Percentiles rank a stretch among this genome's conserved stretches.
phyloP scores from a whole-genome alignment of 2,113 vertebrate species.

The Leptocoma aspasia region DNA sequence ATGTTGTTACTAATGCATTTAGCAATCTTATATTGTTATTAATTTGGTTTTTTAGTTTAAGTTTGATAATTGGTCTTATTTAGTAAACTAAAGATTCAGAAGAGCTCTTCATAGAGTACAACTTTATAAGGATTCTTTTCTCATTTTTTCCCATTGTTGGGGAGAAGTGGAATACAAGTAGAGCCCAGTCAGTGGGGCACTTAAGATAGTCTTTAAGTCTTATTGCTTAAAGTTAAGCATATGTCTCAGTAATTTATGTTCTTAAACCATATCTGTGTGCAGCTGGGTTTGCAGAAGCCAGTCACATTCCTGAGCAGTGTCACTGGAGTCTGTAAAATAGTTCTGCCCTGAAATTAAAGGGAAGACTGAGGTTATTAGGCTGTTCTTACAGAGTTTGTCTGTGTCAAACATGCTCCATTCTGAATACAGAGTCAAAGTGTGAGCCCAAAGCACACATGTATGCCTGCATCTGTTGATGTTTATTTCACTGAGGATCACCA shows the following conservation, averaged over 20 bases:
- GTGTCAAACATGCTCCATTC: background rate
- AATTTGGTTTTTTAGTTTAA: background rate
- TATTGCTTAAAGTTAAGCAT: background rate
- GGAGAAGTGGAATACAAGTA: background rate
- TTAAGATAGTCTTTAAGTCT: background rate
- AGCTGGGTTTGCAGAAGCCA: background rate
- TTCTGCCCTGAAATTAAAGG: background rate
- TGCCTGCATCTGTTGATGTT: background rate
- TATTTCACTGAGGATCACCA: background rate
- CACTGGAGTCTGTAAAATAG: background rate
- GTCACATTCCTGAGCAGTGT: background rate
- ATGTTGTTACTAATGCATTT: background rate
- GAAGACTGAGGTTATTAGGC: background rate
- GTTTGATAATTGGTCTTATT: background rate
- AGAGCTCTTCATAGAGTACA: background rate
- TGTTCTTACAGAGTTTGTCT: background rate
- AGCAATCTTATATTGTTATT: background rate
- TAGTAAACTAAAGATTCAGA: background rate
- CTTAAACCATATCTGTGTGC: background rate
- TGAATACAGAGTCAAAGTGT: background rate
- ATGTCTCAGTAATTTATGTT: background rate
- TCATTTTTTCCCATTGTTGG: background rate
- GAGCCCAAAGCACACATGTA: background rate
- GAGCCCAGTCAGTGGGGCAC: background rate
- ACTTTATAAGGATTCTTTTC: background rate